These are phyloP conservation scores for Bubalus kerabau DNA, from an alignment of 2,113 vertebrate species.

Conservation along the genomic window DNA sequence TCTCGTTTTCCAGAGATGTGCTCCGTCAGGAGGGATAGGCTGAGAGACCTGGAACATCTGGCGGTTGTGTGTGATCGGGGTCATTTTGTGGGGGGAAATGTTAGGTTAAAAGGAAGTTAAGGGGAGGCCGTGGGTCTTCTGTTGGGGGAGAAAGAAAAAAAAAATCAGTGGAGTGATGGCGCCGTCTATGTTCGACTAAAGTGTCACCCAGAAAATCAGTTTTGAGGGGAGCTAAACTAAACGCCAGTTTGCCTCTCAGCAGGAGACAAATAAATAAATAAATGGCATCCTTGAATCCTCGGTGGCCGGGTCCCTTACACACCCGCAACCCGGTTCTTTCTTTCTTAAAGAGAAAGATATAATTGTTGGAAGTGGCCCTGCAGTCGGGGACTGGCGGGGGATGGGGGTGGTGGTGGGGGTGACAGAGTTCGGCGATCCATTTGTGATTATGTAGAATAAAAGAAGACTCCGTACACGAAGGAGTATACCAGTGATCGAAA, in stretches of 20 bases:
- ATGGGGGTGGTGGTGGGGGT: not conserved
- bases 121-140: conserved; percentile 78
- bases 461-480: conserved; percentile 27
- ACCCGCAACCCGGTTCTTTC: not conserved
- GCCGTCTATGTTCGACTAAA: conserved; percentile 85
- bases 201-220: conserved; percentile 81
- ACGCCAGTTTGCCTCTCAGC: conserved; percentile 69
- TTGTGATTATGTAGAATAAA: conserved; percentile 56
- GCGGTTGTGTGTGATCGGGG: conserved; percentile 66
- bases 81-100: conserved; percentile 44
- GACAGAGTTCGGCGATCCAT: not conserved
- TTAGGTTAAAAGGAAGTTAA: conserved; percentile 85
- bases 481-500: not conserved
- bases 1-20: conserved; percentile 61
- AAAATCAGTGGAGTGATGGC: conserved; percentile 85
- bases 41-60: conserved; percentile 63
- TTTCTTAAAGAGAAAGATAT: conserved; percentile 20
- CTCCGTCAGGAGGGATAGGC: conserved; percentile 55
- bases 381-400: not conserved
- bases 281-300: conserved; percentile 37
- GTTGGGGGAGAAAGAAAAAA: conserved; percentile 36
- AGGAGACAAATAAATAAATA: conserved; percentile 58
- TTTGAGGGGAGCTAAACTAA: conserved; percentile 80
- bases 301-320: conserved; percentile 3
- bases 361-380: conserved; percentile 51